A percentile compares a stretch with the other conserved stretches of the same genome.
Conservation (phyloP, 2,888 invertebrate genomes). For the Phaonia tiefii region DNA sequence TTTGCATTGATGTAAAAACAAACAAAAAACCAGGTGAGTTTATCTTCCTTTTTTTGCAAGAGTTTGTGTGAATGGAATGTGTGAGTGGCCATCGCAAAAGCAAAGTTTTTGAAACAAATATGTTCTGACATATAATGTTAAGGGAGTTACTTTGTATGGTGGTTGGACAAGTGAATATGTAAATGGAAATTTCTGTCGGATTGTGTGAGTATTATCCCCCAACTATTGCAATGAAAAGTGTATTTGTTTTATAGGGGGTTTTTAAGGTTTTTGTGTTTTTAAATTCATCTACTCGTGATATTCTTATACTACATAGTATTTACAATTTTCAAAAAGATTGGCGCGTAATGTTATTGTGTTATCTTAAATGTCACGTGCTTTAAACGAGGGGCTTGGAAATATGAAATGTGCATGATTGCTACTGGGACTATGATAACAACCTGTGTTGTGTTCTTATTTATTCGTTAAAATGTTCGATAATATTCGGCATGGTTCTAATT, state of each 20-base stretch:
- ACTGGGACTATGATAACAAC: no score
- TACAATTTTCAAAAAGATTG: no score
- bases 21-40: slow-evolving; percentile 6
- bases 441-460: no score
- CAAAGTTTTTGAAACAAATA: slow-evolving; percentile 7
- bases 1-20: slow-evolving; percentile 19
- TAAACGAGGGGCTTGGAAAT: no score
- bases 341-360: no score
- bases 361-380: no score
- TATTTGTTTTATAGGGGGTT: not conserved
- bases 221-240: not conserved
- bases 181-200: not conserved
- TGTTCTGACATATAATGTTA: slow-evolving; percentile 5
- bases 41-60: not conserved
- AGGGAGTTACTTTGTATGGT: not conserved
- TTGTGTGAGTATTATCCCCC: not conserved
- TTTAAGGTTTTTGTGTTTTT: no score
- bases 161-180: slow-evolving; percentile 4
- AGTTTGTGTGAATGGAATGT: not conserved
- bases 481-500: no score
- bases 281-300: no score
- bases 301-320: no score
- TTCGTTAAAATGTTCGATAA: no score
- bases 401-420: no score
- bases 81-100: not conserved